A percentile compares a stretch with the other conserved stretches of the same genome.
phyloP scores from a whole-genome alignment of 1,140 invertebrate species.

The Araneus ventricosus region DNA sequence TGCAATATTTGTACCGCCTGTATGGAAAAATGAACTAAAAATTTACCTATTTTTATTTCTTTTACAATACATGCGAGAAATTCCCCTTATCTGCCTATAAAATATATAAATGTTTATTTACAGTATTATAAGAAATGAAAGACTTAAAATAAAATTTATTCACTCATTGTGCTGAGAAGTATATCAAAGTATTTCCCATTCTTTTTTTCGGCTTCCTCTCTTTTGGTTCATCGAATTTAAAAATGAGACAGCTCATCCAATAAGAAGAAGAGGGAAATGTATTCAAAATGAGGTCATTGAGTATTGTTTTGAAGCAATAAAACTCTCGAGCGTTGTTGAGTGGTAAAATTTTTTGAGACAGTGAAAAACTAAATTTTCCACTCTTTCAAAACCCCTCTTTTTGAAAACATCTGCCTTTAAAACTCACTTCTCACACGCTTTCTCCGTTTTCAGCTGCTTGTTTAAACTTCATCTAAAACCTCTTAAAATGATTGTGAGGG shows the following conservation, averaged over 20 bases:
- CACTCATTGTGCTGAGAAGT: too few species aligned
- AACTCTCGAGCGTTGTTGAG: conserved; percentile 7
- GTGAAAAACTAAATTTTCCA: background rate
- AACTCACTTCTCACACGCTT: conserved; percentile 51
- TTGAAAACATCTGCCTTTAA: conserved; percentile 55
- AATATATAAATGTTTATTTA: too few species aligned
- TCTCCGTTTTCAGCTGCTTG: conserved; percentile 64
- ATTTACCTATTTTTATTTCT: too few species aligned
- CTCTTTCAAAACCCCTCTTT: conserved; percentile 1
- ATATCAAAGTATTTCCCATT: background rate
- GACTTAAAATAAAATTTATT: too few species aligned
- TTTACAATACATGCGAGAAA: too few species aligned
- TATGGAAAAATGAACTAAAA: too few species aligned
- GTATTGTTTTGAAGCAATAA: conserved; percentile 45
- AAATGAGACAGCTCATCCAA: background rate
- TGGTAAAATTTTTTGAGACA: conserved; percentile 58
- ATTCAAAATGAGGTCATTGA: conserved; percentile 44
- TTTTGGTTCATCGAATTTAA: background rate
- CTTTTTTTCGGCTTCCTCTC: background rate
- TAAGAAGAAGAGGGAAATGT: background rate
- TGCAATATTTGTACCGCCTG: too few species aligned
- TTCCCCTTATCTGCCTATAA: too few species aligned
- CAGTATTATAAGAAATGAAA: too few species aligned
- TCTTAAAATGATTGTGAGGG: conserved; percentile 9
- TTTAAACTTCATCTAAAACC: conserved; percentile 59